Evolutionary conservation across 2,888 invertebrate species (phyloP).

Genomic region (Epinotia nisella): DNA sequence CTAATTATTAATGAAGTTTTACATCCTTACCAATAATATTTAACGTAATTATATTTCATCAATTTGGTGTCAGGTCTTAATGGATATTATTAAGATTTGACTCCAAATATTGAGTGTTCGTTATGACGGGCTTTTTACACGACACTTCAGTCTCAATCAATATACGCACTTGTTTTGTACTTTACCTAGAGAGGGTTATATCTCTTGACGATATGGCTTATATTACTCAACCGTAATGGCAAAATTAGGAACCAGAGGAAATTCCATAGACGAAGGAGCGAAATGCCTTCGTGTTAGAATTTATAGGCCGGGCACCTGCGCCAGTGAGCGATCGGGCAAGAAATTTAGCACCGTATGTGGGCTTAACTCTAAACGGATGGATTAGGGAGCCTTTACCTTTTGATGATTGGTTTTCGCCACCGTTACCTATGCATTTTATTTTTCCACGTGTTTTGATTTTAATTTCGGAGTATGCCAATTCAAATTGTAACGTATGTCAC

Average conservation of each 20-base stretch:
- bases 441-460: constrained; percentile 31
- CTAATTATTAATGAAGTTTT: too few species aligned
- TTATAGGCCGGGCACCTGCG: constrained; percentile 37
- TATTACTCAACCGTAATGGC: constrained; percentile 17
- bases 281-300: constrained; percentile 38
- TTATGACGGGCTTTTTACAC: too few species aligned
- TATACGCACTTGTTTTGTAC: too few species aligned
- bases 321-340: constrained; percentile 32
- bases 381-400: constrained; percentile 32
- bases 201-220: background rate
- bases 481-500: too few species aligned
- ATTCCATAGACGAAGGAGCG: constrained; percentile 36
- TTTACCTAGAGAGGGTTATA: too few species aligned
- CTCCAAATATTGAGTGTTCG: too few species aligned
- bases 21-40: too few species aligned
- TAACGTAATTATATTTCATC: too few species aligned
- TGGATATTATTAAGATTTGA: too few species aligned
- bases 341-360: constrained; percentile 36
- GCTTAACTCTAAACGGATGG: constrained; percentile 37
- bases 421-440: constrained; percentile 14
- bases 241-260: constrained; percentile 37
- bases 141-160: too few species aligned
- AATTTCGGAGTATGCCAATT: background rate
- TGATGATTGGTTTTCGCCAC: constrained; percentile 31
- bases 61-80: too few species aligned